These are phyloP conservation scores for Acrobeloides nanus DNA, from an alignment of 2,888 invertebrate species.

Conservation along the genomic window DNA sequence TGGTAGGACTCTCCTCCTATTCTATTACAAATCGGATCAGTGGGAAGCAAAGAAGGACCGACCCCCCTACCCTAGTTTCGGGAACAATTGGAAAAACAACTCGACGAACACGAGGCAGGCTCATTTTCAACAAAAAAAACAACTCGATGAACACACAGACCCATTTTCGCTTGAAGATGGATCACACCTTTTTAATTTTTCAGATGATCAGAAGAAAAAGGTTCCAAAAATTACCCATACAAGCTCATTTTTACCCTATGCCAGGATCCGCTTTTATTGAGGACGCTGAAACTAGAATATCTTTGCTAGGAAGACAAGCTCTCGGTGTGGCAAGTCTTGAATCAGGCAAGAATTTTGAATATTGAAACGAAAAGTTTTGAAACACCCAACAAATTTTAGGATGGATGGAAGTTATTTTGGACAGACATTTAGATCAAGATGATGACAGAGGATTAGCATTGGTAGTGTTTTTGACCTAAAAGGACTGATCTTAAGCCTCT, in stretches of 20 bases:
- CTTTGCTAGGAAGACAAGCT: slow-evolving; percentile 73
- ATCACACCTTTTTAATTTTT: slow-evolving; percentile 18
- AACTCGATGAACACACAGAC: not conserved
- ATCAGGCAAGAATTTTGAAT: slow-evolving; percentile 60
- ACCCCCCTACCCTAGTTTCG: not conserved
- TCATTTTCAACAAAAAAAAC: too few relatives aligned
- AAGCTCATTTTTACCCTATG: slow-evolving; percentile 94
- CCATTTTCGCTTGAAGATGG: not conserved
- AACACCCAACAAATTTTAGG: slow-evolving; percentile 2
- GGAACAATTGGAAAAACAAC: not conserved
- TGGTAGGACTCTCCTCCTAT: too few relatives aligned
- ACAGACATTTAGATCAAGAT: slow-evolving; percentile 80
- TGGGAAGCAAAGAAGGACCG: too few relatives aligned
- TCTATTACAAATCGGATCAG: too few relatives aligned
- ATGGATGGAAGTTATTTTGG: slow-evolving; percentile 82
- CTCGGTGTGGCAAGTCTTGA: slow-evolving; percentile 75
- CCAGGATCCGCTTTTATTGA: slow-evolving; percentile 75
- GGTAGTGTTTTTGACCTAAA: slow-evolving; percentile 13
- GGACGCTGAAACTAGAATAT: slow-evolving; percentile 66
- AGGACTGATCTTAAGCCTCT: too few relatives aligned
- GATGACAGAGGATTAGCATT: slow-evolving; percentile 75
- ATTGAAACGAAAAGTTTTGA: not conserved
- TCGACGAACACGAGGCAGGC: not conserved
- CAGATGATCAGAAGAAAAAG: slow-evolving; percentile 77
- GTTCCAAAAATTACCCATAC: slow-evolving; percentile 78